Conservation (phyloP, 1,140 invertebrate species). For the Penaeus japonicus region DNA sequence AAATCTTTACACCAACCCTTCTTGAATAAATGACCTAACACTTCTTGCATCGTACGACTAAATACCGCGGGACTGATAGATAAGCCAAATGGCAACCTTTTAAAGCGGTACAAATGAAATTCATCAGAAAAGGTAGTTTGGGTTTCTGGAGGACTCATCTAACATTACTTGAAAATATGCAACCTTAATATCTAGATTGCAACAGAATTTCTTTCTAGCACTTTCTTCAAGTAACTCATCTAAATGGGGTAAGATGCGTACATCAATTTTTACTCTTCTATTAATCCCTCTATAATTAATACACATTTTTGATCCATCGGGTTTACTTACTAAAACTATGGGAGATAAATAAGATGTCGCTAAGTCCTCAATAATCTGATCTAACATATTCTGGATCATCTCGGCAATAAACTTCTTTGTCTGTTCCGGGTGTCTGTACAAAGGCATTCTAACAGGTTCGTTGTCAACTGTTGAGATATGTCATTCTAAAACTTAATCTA, state of each 20-base stretch:
- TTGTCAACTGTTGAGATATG: no score
- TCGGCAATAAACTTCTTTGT: no score
- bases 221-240: neutral
- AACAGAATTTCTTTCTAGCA: neutral
- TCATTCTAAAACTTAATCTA: no score
- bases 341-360: neutral
- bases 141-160: neutral
- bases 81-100: neutral
- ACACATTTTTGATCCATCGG: constrained; percentile 21
- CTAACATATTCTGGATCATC: no score
- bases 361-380: no score
- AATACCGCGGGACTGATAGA: neutral
- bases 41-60: neutral
- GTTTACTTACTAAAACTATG: constrained; percentile 4
- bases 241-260: neutral
- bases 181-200: neutral
- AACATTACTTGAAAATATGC: neutral
- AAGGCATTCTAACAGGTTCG: no score
- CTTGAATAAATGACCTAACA: neutral
- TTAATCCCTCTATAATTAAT: neutral
- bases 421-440: no score
- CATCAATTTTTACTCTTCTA: neutral
- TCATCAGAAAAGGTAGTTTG: neutral
- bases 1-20: neutral
- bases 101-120: neutral